phyloP scores from a whole-genome alignment of 2,888 invertebrate species.

The Ochropacha duplaris region DNA sequence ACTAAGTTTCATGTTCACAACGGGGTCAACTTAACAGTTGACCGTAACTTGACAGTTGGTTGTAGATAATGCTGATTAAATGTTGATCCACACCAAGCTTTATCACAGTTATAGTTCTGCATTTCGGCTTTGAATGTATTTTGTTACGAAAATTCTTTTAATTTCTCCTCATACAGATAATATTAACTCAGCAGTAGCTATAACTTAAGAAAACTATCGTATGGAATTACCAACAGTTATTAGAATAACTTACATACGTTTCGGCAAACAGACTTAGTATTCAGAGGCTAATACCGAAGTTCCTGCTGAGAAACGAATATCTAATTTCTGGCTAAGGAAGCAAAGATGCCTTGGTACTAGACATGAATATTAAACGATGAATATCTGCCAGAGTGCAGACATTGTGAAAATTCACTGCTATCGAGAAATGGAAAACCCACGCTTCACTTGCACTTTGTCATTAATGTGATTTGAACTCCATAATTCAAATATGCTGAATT shows the following conservation, averaged over 20 bases:
- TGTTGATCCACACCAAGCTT: too few species aligned
- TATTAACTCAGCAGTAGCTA: conserved; percentile 5
- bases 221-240: conserved; percentile 25
- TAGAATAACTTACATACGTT: conserved; percentile 23
- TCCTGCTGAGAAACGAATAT: conserved; percentile 59
- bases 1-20: too few species aligned
- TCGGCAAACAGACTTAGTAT: conserved; percentile 29
- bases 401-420: conserved; percentile 64
- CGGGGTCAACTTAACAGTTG: too few species aligned
- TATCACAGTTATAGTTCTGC: too few species aligned
- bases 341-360: conserved; percentile 53
- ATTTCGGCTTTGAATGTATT: too few species aligned
- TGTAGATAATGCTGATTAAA: too few species aligned
- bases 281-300: conserved; percentile 45
- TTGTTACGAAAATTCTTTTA: neutral
- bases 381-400: conserved; percentile 65
- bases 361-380: conserved; percentile 72
- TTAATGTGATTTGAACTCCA: conserved; percentile 66
- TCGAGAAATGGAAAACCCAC: conserved; percentile 67
- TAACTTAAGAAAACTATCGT: conserved; percentile 4
- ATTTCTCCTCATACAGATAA: neutral
- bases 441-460: conserved; percentile 65
- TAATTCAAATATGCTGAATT: conserved; percentile 42
- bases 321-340: conserved; percentile 65
- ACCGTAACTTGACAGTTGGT: too few species aligned